Evolutionary conservation across 2,888 invertebrate species (phyloP).

Genomic region (Mimumesa dahlbomi): DNA sequence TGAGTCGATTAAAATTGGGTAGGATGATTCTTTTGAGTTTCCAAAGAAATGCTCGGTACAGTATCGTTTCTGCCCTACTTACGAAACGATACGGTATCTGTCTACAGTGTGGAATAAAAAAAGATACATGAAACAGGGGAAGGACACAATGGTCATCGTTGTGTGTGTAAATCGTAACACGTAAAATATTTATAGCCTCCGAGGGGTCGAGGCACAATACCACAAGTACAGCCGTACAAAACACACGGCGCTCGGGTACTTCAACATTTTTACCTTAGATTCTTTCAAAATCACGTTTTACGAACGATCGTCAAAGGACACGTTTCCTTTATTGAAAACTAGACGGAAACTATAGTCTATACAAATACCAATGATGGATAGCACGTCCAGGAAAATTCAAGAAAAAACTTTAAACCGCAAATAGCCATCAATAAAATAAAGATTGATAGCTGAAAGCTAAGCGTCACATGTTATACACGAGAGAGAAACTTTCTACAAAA

Average conservation of each 20-base stretch:
- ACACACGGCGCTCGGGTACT: constrained; percentile 48
- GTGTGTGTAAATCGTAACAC: constrained; percentile 56
- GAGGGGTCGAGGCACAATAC: constrained; percentile 47
- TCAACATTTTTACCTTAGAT: constrained; percentile 44
- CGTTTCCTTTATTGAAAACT: constrained; percentile 33
- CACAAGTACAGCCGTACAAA: constrained; percentile 53
- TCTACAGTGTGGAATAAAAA: constrained; percentile 29
- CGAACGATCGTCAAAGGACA: constrained; percentile 13
- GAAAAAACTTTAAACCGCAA: too few species aligned
- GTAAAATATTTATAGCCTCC: constrained; percentile 61
- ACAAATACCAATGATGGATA: constrained; percentile 8
- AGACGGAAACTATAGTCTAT: constrained; percentile 13
- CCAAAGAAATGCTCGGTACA: not conserved
- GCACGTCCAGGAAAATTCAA: not conserved
- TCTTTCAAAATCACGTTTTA: constrained; percentile 39
- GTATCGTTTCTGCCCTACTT: constrained; percentile 25
- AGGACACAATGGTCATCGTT: constrained; percentile 51
- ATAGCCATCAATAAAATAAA: too few species aligned
- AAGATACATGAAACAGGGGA: constrained; percentile 46
- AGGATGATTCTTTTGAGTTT: too few species aligned
- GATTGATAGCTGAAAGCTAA: too few species aligned
- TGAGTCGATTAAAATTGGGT: not conserved
- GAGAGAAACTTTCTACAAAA: too few species aligned
- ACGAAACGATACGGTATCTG: constrained; percentile 24
- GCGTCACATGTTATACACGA: too few species aligned